Evolutionary conservation across 1,140 invertebrate species (phyloP), one percentile per base, ranked within the genome.

Genomic region (Akabosia matsudoensis): DNA sequence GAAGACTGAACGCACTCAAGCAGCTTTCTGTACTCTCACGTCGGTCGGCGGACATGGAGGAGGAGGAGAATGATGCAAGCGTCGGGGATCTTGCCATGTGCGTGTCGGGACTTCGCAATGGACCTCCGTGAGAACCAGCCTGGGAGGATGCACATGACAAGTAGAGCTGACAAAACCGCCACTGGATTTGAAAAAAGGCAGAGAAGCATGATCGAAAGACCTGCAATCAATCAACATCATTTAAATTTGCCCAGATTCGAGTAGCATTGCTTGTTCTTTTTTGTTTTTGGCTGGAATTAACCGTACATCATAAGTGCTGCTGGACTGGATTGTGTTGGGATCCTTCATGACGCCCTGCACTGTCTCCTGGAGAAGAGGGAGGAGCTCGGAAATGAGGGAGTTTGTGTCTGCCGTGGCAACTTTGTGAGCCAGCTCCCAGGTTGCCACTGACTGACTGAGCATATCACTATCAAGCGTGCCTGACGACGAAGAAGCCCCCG

Each of bases 191-290:
- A 72, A 81, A 81, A 71, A 81, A 81, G 56, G 80, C 80, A 54
- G 80, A 81, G 52, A 81, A 81, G 75, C 80, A 81, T n/a, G 78
- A 79, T 30, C 80, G 78, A 79, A 81, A 79, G 73, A 81, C 80
- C 80, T 81, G 37, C 28, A 73, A n/a, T n/a, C n/a, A n/a, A n/a
- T n/a, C 30, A 78, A 54, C 24, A 74, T 74, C 71, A 76, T 52
- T 51, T 24, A 67, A 37, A 34, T 37, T 33, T 45, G 26, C 14
- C 10, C 3, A 30, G 7, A 18, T 45, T 45, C 37, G 7, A 18
- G 24, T 73, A 3, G 13, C 2, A 45, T 45, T 51, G 30, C 13
- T 34, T 18, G 16, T 73, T 45, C 28, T 73, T 45, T 51, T 51
- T 31, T 28, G 18, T 4, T 70, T 30, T 7, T 13, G 10, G 45